Conservation (phyloP, 2,113 vertebrate species). For the Mungos mungo region DNA sequence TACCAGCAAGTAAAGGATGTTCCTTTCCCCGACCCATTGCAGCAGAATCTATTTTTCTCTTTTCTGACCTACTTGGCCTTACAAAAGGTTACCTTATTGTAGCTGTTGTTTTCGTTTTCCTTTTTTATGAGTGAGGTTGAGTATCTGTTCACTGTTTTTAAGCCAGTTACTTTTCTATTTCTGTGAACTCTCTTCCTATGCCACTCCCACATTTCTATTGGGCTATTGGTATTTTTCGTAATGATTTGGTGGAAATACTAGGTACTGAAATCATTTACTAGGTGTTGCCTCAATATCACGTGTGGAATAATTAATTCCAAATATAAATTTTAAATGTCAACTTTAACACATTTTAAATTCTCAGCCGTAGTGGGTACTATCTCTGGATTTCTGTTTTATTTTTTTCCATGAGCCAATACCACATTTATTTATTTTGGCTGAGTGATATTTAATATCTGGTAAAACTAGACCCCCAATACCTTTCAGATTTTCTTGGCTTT, state of each 20-base stretch:
- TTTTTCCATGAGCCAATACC: neutral
- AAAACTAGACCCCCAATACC: neutral
- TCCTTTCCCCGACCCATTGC: neutral
- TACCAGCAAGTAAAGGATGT: neutral
- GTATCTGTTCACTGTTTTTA: neutral
- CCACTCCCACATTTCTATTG: neutral
- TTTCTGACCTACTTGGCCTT: neutral
- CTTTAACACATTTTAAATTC: neutral
- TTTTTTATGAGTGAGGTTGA: neutral
- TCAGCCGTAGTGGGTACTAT: neutral
- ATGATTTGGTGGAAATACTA: neutral
- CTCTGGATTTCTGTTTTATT: neutral
- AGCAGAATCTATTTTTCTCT: neutral
- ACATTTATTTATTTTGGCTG: neutral
- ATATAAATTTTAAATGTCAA: neutral
- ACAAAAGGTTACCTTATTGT: neutral
- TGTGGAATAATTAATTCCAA: neutral
- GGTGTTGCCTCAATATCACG: neutral
- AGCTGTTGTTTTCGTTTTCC: neutral
- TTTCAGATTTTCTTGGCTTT: neutral
- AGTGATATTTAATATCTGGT: neutral
- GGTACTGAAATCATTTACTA: neutral
- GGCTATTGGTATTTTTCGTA: neutral
- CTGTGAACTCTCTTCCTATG: neutral
- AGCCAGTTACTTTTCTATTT: neutral